These are phyloP conservation scores for Oceanodroma tethys DNA, from an alignment of 2,113 vertebrate genomes.

Conservation along the genomic window DNA sequence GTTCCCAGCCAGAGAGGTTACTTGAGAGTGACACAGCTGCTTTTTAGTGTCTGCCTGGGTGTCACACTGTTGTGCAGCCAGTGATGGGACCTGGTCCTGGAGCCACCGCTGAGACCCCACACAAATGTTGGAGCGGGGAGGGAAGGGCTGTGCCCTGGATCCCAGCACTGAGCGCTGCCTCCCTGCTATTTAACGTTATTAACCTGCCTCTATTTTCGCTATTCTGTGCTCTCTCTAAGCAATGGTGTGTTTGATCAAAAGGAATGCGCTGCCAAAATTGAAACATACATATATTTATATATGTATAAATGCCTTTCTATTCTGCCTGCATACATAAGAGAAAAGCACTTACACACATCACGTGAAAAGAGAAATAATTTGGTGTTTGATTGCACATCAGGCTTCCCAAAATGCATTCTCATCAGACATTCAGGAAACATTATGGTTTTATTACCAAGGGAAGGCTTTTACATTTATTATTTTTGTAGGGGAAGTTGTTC, in stretches of 20 bases:
- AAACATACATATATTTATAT: background rate
- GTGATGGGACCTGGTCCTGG: background rate
- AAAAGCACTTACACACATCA: background rate
- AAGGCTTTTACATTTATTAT: slow-evolving; percentile 21
- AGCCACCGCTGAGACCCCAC: background rate
- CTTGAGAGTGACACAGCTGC: background rate
- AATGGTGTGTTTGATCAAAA: background rate
- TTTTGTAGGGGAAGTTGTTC: background rate
- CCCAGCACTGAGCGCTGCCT: background rate
- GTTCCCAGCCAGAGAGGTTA: background rate
- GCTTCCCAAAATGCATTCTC: background rate
- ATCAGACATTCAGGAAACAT: slow-evolving; percentile 17
- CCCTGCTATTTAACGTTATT: background rate
- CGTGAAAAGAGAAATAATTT: slow-evolving; percentile 7
- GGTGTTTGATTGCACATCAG: slow-evolving; percentile 21
- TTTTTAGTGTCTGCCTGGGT: background rate
- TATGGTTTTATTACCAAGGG: background rate
- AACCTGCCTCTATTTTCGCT: background rate
- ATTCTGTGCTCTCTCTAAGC: background rate
- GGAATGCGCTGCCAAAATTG: background rate
- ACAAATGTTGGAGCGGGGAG: accelerated
- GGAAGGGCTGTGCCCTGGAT: background rate
- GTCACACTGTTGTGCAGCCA: background rate
- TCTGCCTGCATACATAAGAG: background rate
- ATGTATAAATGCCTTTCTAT: background rate